A percentile compares a stretch with the other conserved stretches of the same genome.
Evolutionary conservation across 2,888 invertebrate species (phyloP).

Genomic region (Caradrina clavipalpis): DNA sequence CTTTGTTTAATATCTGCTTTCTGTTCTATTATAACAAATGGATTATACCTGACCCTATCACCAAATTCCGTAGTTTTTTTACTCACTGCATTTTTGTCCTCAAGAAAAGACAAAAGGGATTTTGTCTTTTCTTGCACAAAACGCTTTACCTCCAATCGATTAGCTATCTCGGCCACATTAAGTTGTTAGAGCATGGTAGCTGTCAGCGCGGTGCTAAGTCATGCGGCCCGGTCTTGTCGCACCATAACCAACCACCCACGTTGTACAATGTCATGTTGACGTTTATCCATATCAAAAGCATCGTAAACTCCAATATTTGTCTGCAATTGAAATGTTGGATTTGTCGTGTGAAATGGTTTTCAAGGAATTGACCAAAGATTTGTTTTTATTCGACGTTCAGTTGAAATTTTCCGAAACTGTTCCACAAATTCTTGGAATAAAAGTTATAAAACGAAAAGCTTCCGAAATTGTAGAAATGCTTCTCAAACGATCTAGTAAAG

Average conservation of each 20-base stretch:
- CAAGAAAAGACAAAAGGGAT: too few relatives aligned
- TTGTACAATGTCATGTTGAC: slow-evolving; percentile 63
- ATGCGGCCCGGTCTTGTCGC: slow-evolving; percentile 72
- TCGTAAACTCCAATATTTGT: slow-evolving; percentile 61
- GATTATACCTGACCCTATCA: background rate
- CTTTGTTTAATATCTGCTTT: background rate
- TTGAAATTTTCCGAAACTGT: background rate
- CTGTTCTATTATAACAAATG: background rate
- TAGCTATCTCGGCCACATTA: slow-evolving; percentile 64
- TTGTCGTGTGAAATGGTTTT: slow-evolving; percentile 35
- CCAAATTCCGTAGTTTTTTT: slow-evolving; percentile 4
- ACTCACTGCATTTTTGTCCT: background rate
- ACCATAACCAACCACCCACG: slow-evolving; percentile 77
- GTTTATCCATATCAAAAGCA: slow-evolving; percentile 63
- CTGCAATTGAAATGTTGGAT: slow-evolving; percentile 47
- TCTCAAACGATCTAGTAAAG: background rate
- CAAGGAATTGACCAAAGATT: background rate
- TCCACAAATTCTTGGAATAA: slow-evolving; percentile 8
- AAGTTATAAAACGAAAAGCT: background rate
- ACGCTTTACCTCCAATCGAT: slow-evolving; percentile 47
- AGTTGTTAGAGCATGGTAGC: slow-evolving; percentile 71
- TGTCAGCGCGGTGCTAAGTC: slow-evolving; percentile 73
- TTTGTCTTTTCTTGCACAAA: slow-evolving; percentile 30
- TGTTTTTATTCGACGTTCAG: background rate
- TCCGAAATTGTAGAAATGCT: background rate